phyloP scores from a whole-genome alignment of 2,797 vertebrate genomes.

The Muraenolepis orangiensis region DNA sequence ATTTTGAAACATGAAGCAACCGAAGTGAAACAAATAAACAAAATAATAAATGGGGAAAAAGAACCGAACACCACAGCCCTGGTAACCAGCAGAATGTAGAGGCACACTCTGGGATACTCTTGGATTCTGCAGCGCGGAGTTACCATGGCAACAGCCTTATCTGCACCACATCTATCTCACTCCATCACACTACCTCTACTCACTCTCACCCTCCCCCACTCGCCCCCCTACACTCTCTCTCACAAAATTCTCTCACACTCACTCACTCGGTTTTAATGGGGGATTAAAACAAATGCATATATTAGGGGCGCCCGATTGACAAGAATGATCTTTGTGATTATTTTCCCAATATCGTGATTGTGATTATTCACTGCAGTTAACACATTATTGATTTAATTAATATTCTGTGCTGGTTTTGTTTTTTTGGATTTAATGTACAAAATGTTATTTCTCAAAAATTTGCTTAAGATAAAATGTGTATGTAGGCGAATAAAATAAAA shows the following conservation, averaged over 20 bases:
- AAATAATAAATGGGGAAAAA: background rate
- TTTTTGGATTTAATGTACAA: too few relatives aligned
- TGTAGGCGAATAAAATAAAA: too few relatives aligned
- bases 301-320: too few relatives aligned
- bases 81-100: conserved; percentile 14
- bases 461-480: too few relatives aligned
- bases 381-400: too few relatives aligned
- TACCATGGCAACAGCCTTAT: conserved; percentile 56
- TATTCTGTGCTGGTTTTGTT: too few relatives aligned
- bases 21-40: background rate
- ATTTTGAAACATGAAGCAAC: background rate
- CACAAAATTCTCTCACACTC: too few relatives aligned
- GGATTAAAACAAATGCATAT: background rate
- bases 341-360: too few relatives aligned
- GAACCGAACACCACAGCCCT: background rate
- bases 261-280: background rate
- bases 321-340: too few relatives aligned
- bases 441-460: too few relatives aligned
- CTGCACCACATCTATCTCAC: conserved; percentile 20
- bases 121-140: conserved; percentile 40
- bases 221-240: background rate
- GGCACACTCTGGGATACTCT: conserved; percentile 24
- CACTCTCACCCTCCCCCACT: background rate
- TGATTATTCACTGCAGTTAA: too few relatives aligned
- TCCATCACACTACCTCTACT: background rate